These are phyloP conservation scores for Galeruca laticollis DNA, from an alignment of 2,888 invertebrate genomes.

Conservation along the genomic window DNA sequence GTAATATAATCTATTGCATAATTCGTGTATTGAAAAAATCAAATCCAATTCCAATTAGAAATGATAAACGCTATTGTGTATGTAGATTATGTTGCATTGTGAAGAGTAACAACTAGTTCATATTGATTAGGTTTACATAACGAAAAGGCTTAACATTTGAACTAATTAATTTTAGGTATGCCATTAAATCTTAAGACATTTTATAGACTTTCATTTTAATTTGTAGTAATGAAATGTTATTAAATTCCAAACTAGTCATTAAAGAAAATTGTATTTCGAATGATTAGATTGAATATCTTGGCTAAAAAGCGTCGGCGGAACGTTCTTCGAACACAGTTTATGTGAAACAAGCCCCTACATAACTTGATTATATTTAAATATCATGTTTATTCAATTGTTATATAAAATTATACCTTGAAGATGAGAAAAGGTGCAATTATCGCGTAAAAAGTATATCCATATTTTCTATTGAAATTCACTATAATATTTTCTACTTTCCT, in stretches of 20 bases:
- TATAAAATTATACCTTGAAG: too few relatives aligned
- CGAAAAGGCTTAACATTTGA: background rate
- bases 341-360: too few relatives aligned
- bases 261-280: background rate
- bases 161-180: conserved; percentile 1
- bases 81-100: background rate
- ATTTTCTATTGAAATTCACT: too few relatives aligned
- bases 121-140: background rate
- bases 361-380: too few relatives aligned
- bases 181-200: background rate
- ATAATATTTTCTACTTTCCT: too few relatives aligned
- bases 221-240: background rate
- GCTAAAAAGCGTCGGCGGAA: background rate
- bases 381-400: too few relatives aligned
- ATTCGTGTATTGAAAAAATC: background rate
- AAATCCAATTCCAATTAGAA: background rate
- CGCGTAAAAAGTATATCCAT: too few relatives aligned
- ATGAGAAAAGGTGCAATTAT: too few relatives aligned
- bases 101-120: background rate
- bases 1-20: background rate
- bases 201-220: conserved; percentile 4
- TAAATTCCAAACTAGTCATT: background rate
- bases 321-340: too few relatives aligned
- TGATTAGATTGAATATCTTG: background rate
- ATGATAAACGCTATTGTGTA: background rate